Evolutionary conservation across 2,797 vertebrate genomes (phyloP).

Genomic region (Fistularia tabacaria): DNA sequence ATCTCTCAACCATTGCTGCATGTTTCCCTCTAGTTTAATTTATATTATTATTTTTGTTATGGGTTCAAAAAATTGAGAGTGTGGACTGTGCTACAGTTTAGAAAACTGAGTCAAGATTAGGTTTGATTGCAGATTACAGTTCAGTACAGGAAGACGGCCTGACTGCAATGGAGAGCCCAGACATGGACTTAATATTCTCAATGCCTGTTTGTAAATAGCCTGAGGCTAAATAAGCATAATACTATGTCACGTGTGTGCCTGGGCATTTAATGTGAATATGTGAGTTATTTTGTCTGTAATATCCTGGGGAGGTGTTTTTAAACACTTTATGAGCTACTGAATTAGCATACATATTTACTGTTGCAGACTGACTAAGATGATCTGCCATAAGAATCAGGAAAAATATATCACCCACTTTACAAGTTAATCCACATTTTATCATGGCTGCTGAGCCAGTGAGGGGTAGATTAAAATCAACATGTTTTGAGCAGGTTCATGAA

Average conservation of each 20-base stretch:
- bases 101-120: not conserved
- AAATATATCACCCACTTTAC: conserved; percentile 68
- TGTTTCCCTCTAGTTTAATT: no score
- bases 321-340: conserved; percentile 66
- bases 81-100: no score
- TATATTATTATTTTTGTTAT: no score
- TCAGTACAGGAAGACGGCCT: not conserved
- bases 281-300: conserved; percentile 37
- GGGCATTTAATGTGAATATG: conserved; percentile 26
- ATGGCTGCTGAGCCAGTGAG: conserved; percentile 68
- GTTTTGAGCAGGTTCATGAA: conserved; percentile 74
- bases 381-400: conserved; percentile 49
- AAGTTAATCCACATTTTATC: conserved; percentile 81
- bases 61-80: no score
- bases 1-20: no score
- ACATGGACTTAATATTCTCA: conserved; percentile 14
- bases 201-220: conserved; percentile 31
- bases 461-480: conserved; percentile 79
- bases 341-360: conserved; percentile 77
- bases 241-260: conserved; percentile 12
- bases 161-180: conserved; percentile 17
- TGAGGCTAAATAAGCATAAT: conserved; percentile 41
- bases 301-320: conserved; percentile 55
- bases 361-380: conserved; percentile 55
- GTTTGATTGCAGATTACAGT: conserved; percentile 1